Evolutionary conservation across 2,797 vertebrate species (phyloP).

Genomic region (Sebastes goodei): DNA sequence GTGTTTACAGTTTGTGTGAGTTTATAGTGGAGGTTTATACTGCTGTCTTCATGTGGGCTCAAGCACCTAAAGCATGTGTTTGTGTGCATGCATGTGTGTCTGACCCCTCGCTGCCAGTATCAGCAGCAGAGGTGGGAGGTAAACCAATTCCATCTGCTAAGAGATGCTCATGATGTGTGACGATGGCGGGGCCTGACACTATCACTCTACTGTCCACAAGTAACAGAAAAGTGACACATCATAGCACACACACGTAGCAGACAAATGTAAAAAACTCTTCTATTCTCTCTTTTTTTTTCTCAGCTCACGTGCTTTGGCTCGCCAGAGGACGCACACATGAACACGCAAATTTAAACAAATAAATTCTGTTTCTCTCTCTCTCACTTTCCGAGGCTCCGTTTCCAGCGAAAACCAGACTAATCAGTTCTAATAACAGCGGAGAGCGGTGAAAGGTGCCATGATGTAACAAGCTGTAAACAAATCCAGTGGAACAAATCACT

Average conservation of each 20-base stretch:
- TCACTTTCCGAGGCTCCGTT: constrained; percentile 1
- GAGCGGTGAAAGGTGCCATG: constrained; percentile 45
- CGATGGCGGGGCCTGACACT: neutral
- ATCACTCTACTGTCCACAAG: constrained; percentile 2
- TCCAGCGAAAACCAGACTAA: constrained; percentile 46
- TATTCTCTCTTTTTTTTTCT: neutral
- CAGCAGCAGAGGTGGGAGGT: constrained; percentile 18
- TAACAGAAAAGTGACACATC: neutral
- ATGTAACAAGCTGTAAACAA: constrained; percentile 71
- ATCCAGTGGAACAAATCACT: constrained; percentile 58
- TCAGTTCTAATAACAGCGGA: constrained; percentile 42
- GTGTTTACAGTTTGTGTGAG: neutral
- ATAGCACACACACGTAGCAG: neutral
- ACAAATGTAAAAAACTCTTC: neutral
- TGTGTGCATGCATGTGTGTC: neutral
- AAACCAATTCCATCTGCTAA: constrained; percentile 38
- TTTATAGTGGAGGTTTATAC: neutral
- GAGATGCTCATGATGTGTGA: constrained; percentile 24
- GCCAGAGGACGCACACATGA: neutral
- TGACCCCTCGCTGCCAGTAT: constrained; percentile 10
- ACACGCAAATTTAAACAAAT: neutral
- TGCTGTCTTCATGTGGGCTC: neutral
- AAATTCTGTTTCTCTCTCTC: neutral
- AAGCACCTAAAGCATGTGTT: neutral
- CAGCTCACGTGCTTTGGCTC: neutral